Percentiles rank a stretch among this genome's conserved stretches.
These are phyloP conservation scores for Urophycis tenuis DNA, from an alignment of 2,797 vertebrate genomes.

Conservation along the genomic window DNA sequence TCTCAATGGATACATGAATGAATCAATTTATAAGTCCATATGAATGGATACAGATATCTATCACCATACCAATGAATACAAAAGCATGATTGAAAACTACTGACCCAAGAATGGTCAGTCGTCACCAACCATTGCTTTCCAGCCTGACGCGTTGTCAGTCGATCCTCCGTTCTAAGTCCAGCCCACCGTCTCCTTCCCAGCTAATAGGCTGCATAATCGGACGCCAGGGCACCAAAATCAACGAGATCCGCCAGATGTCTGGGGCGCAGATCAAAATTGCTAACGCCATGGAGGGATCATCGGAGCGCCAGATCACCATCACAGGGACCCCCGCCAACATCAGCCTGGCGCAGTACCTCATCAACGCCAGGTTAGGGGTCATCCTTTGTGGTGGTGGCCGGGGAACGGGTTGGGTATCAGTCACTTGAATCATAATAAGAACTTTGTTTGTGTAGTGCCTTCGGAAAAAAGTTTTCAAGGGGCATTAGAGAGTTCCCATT, in stretches of 20 bases:
- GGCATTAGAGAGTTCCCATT: neutral
- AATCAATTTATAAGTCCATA: neutral
- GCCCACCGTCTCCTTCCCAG: constrained; percentile 73
- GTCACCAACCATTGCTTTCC: neutral
- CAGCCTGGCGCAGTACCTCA: constrained; percentile 96
- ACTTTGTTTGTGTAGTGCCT: neutral
- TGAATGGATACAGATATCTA: neutral
- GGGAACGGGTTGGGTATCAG: neutral
- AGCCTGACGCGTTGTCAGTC: neutral
- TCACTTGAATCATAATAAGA: neutral
- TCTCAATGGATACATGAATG: too few species aligned
- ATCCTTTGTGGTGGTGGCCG: neutral
- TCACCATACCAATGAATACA: neutral
- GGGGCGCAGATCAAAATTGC: constrained; percentile 98
- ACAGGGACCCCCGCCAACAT: constrained; percentile 95
- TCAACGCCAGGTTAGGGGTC: constrained; percentile 85
- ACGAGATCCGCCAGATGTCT: constrained; percentile 98
- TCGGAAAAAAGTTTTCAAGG: neutral
- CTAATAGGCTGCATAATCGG: constrained; percentile 99
- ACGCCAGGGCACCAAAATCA: constrained; percentile 97
- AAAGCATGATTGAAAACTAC: neutral
- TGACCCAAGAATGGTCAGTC: neutral
- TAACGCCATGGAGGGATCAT: constrained; percentile 91
- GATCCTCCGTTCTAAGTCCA: constrained; percentile 49
- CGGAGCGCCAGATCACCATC: constrained; percentile 95